Conservation (phyloP, 2,888 invertebrate species). For the Thera britannica region DNA sequence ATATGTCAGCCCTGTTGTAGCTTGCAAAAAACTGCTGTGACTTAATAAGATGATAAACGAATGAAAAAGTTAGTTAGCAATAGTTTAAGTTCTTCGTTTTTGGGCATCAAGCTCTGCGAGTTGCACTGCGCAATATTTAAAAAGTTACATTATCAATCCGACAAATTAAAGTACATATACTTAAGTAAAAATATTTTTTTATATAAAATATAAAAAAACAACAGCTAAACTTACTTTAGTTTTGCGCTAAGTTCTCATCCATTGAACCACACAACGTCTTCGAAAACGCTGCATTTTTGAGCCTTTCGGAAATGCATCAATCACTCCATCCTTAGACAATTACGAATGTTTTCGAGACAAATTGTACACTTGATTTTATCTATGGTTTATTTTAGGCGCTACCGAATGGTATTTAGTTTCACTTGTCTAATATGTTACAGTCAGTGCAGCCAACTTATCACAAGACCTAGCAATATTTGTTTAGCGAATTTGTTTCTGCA, state of each 20-base stretch:
- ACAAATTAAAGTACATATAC: too few species aligned
- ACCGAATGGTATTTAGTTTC: constrained; percentile 34
- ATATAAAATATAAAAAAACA: too few species aligned
- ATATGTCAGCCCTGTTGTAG: too few species aligned
- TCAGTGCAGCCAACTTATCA: neutral
- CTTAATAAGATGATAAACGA: too few species aligned
- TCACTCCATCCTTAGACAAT: constrained; percentile 51
- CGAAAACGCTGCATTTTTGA: constrained; percentile 21
- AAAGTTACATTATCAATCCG: too few species aligned
- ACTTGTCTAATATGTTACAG: neutral
- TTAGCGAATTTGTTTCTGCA: neutral
- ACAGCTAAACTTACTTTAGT: neutral
- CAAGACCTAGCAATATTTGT: neutral
- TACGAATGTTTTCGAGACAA: constrained; percentile 52
- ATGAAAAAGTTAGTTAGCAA: too few species aligned
- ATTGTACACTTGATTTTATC: constrained; percentile 49
- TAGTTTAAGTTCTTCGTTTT: too few species aligned
- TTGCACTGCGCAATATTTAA: too few species aligned
- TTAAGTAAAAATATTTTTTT: too few species aligned
- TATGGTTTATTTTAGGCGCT: constrained; percentile 43
- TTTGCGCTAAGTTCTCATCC: constrained; percentile 18
- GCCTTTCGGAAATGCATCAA: constrained; percentile 45
- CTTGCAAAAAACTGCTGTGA: too few species aligned
- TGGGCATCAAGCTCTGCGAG: too few species aligned
- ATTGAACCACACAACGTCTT: constrained; percentile 40